These are phyloP conservation scores for Agrilus biguttatus DNA, from an alignment of 2,888 invertebrate genomes.

Conservation along the genomic window DNA sequence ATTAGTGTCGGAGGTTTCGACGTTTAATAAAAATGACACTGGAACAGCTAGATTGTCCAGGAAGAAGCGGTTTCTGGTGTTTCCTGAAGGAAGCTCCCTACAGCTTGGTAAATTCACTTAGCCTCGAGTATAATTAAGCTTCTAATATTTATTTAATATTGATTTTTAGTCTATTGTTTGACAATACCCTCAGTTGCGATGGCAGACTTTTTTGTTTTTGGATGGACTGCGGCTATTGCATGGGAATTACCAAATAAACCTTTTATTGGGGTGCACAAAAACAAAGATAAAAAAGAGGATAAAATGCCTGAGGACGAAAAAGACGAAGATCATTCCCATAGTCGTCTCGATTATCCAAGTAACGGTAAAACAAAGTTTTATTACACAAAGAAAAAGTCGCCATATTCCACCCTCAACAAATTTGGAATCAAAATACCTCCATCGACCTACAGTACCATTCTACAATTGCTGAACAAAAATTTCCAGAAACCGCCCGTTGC, in stretches of 20 bases:
- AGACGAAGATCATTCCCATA: background rate
- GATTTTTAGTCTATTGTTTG: conserved; percentile 42
- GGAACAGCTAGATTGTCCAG: conserved; percentile 12
- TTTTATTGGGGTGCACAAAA: conserved; percentile 5
- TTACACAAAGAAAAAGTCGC: too few relatives aligned
- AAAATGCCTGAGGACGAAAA: conserved; percentile 6
- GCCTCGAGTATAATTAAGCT: too few relatives aligned
- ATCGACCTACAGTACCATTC: too few relatives aligned
- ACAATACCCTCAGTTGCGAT: conserved; percentile 40
- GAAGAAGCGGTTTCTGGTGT: conserved; percentile 25
- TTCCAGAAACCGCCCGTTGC: too few relatives aligned
- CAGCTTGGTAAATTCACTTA: conserved; percentile 23
- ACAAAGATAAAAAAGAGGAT: conserved; percentile 6
- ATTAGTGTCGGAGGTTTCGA: too few relatives aligned
- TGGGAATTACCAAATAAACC: conserved; percentile 61
- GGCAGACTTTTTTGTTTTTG: conserved; percentile 47
- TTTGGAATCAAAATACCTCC: too few relatives aligned
- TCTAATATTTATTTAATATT: background rate
- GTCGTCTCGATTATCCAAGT: too few relatives aligned
- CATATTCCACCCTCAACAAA: too few relatives aligned
- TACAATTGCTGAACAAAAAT: too few relatives aligned
- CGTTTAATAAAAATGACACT: too few relatives aligned
- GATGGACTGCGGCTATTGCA: conserved; percentile 61
- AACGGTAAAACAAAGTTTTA: too few relatives aligned
- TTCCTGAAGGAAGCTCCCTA: conserved; percentile 33